Base-by-base conservation (phyloP, 1,140 invertebrate species). In the Caenorhabditis tropicalis region DNA sequence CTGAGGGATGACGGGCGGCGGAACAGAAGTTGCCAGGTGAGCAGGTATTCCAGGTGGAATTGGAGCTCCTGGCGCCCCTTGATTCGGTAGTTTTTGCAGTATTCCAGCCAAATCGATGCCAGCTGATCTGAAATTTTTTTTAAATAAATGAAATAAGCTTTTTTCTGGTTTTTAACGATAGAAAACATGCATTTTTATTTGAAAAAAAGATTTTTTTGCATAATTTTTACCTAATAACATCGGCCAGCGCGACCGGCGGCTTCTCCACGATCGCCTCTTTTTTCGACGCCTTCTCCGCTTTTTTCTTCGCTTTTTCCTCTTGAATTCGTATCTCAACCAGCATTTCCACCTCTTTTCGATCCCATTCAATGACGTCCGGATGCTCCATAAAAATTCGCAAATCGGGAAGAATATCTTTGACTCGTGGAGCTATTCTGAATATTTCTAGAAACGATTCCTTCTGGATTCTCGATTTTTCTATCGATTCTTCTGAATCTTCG, bases 371-470 rank as follows among this genome's bases (percentile, higher is more conserved):
- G 7, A 74, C 65, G 15, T 74, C 65, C 9, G 65, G 65, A 43
- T 74, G 65, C 1, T n/a, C 19, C 36, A 74, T 74, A 24, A 74
- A 74, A 43, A 43, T 29, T 39, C 65, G 65, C 29, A 74, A 74
- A 74, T 74, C 65, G 3, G 65, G 65, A 33, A 74, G 36, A 74
- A 74, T 46, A 24, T 74, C 65, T 19, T 31, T 39, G 15, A 74
- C 33, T 31, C 36, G n/a, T 9, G 65, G 65, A 21, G 65, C 65
- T 0, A 43, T 74, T 74, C 36, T 2, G 36, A 74, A 74, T 29
- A 74, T 74, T 74, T 74, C 65, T 36, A 74, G 33, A 21, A 74
- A 74, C 5, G 65, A 39, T 43, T 74, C 65, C n/a, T 46, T 74
- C 24, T 74, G 65, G 10, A 24, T 46, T 24, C n/a, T n/a, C 1